Evolutionary conservation across 2,797 vertebrate genomes (phyloP).

Genomic region (Sternotherus odoratus): DNA sequence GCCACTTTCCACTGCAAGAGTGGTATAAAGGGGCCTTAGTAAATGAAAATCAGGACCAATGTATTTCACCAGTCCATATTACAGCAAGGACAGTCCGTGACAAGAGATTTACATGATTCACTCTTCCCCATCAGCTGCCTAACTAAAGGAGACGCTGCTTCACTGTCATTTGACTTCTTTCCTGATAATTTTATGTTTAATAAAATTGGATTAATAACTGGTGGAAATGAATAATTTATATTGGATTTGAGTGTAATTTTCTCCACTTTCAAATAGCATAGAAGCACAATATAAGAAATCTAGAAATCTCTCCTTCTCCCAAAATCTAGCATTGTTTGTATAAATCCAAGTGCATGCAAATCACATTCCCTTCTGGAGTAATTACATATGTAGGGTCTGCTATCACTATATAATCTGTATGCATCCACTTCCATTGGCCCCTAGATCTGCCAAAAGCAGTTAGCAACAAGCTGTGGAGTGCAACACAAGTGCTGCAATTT

Average conservation of each 20-base stretch:
- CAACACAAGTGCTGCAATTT: conserved; percentile 14
- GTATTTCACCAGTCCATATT: accelerated
- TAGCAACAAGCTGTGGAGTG: background rate
- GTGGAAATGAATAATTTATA: background rate
- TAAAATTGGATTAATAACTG: background rate
- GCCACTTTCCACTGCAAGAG: too few relatives aligned
- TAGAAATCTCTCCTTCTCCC: background rate
- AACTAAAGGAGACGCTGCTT: background rate
- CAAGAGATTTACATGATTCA: background rate
- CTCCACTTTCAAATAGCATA: background rate
- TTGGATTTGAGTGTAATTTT: background rate
- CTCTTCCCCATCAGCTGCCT: background rate
- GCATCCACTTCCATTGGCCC: background rate
- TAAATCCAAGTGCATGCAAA: background rate
- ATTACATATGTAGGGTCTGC: conserved; percentile 5
- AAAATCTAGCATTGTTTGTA: background rate
- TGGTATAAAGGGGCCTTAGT: background rate
- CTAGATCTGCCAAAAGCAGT: conserved; percentile 26
- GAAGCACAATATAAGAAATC: background rate
- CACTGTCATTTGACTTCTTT: background rate
- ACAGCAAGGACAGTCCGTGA: background rate
- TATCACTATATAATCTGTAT: background rate
- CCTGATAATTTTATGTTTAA: background rate
- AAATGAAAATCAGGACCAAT: background rate
- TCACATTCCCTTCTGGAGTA: background rate